These are phyloP conservation scores for Synergus umbraculus DNA, from an alignment of 2,888 invertebrate species.

Conservation along the genomic window DNA sequence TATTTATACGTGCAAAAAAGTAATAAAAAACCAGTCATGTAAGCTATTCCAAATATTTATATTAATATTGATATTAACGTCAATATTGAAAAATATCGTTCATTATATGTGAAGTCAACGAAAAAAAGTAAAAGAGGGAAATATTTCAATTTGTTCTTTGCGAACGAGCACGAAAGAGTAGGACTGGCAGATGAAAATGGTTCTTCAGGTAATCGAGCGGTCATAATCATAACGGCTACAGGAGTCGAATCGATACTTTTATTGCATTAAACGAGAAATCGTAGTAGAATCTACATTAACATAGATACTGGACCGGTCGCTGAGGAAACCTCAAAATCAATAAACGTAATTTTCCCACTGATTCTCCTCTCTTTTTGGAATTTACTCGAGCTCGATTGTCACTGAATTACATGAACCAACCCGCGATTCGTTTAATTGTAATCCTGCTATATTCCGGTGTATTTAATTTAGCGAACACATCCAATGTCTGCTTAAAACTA, in stretches of 20 bases:
- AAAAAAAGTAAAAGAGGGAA: not conserved
- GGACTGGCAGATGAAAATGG: conserved; percentile 43
- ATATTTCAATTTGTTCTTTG: not conserved
- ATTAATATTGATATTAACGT: not conserved
- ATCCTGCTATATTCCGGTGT: not conserved
- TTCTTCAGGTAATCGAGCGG: conserved; percentile 26
- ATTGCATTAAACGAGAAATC: conserved; percentile 46
- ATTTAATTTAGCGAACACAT: not conserved
- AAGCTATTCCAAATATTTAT: too few relatives aligned
- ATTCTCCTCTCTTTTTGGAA: conserved; percentile 45
- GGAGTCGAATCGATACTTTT: conserved; percentile 47
- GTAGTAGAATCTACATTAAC: conserved; percentile 55
- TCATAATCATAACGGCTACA: conserved; percentile 44
- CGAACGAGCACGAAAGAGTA: conserved; percentile 34
- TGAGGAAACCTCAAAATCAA: conserved; percentile 52
- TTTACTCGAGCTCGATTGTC: conserved; percentile 49
- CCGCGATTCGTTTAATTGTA: not conserved
- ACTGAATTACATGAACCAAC: conserved; percentile 29
- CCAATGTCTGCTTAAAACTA: not conserved
- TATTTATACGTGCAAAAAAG: not conserved
- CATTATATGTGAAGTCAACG: not conserved
- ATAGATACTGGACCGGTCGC: conserved; percentile 38
- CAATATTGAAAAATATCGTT: conserved; percentile 4
- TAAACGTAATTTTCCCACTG: conserved; percentile 49
- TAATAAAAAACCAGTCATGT: not conserved